A percentile compares a stretch with the other conserved stretches of the same genome.
phyloP scores from a whole-genome alignment of 2,797 vertebrate species.

The Phaenicophaeus curvirostris region DNA sequence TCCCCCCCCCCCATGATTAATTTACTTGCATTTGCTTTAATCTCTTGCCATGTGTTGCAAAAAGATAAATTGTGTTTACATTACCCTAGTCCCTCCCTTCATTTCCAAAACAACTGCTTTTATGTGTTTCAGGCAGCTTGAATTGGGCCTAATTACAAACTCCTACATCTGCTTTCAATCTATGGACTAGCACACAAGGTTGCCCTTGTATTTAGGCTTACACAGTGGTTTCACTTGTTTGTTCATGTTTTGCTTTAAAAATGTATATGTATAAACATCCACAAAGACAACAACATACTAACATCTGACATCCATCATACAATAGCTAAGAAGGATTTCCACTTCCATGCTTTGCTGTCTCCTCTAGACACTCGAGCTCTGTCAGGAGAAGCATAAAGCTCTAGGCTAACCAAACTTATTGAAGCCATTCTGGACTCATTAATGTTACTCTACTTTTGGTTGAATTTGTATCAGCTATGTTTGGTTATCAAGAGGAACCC shows the following conservation, averaged over 20 bases:
- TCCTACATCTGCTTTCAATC: constrained; percentile 83
- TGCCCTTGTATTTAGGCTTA: constrained; percentile 49
- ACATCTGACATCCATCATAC: constrained; percentile 41
- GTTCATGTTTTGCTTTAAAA: constrained; percentile 75
- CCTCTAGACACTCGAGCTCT: constrained; percentile 7
- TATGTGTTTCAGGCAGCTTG: constrained; percentile 57
- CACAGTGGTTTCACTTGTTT: constrained; percentile 68
- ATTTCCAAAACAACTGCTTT: constrained; percentile 77
- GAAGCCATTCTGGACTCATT: not conserved
- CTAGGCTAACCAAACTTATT: not conserved
- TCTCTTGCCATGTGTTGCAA: constrained; percentile 73
- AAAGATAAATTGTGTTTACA: constrained; percentile 81
- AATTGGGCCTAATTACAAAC: constrained; percentile 76
- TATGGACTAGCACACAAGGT: constrained; percentile 59
- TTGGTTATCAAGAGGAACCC: not conserved
- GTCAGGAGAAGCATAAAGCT: not conserved
- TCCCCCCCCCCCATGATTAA: constrained; percentile 70
- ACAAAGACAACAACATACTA: constrained; percentile 43
- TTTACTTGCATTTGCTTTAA: constrained; percentile 74
- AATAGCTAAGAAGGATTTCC: constrained; percentile 22
- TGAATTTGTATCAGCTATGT: not conserved
- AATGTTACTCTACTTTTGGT: not conserved
- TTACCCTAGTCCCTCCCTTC: constrained; percentile 68
- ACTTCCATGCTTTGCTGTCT: not conserved
- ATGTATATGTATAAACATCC: constrained; percentile 56